Evolutionary conservation across 2,888 invertebrate genomes (phyloP).

Genomic region (Cantharis rufa): DNA sequence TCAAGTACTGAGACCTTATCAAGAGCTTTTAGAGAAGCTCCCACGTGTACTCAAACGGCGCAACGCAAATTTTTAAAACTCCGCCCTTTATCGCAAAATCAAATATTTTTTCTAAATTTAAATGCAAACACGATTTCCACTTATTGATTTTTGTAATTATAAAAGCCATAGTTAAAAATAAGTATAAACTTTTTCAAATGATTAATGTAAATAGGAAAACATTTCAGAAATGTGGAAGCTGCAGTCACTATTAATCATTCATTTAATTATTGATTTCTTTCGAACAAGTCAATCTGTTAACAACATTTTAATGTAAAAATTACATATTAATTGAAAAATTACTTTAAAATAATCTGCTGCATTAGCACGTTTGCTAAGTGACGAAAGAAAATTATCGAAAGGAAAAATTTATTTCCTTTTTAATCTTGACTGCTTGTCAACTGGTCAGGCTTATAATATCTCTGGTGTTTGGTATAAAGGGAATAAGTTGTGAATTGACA

Average conservation of each 20-base stretch:
- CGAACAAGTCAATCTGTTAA: background rate
- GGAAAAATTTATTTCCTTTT: too few species aligned
- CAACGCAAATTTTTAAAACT: constrained; percentile 25
- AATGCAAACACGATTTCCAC: background rate
- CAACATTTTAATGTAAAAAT: background rate
- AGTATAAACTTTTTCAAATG: background rate
- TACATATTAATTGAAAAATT: background rate
- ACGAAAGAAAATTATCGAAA: too few species aligned
- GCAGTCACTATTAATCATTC: background rate
- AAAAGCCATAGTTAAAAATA: background rate
- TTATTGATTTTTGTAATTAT: background rate
- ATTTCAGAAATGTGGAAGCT: background rate
- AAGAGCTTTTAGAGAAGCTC: constrained; percentile 24
- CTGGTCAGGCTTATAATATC: too few species aligned
- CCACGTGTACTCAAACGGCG: constrained; percentile 27
- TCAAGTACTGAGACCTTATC: constrained; percentile 24
- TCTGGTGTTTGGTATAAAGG: too few species aligned
- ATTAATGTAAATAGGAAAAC: background rate
- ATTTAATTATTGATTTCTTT: background rate
- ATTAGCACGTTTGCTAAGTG: too few species aligned
- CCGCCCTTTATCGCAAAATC: constrained; percentile 25
- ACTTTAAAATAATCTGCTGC: background rate
- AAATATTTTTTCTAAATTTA: constrained; percentile 19
- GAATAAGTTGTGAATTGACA: too few species aligned
- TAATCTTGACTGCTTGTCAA: too few species aligned